Conservation (phyloP, 2,797 vertebrate genomes). For the Melanotaenia nigrans region DNA sequence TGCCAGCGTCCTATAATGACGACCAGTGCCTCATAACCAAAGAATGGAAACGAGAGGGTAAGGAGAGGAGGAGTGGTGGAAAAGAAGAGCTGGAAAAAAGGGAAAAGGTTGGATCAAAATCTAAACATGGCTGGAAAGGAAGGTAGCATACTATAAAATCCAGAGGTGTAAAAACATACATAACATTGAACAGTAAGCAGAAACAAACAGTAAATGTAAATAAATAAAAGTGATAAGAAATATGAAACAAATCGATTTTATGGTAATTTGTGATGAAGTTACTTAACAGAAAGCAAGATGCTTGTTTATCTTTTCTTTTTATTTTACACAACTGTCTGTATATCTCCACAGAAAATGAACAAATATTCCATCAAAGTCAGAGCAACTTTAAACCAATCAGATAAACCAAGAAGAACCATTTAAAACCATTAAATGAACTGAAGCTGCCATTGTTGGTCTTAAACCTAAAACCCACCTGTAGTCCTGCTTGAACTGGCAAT, state of each 20-base stretch:
- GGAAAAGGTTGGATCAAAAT: slow-evolving; percentile 27
- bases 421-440: neutral
- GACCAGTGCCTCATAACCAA: slow-evolving; percentile 79
- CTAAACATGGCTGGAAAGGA: slow-evolving; percentile 20
- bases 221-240: neutral
- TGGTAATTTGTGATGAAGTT: too few species aligned
- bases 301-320: neutral
- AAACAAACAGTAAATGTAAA: neutral
- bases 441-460: too few species aligned
- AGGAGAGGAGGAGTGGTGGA: slow-evolving; percentile 9
- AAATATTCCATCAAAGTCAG: neutral
- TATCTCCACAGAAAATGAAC: neutral
- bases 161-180: neutral
- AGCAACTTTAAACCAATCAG: neutral
- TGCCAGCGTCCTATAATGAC: slow-evolving; percentile 86
- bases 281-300: too few species aligned
- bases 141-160: slow-evolving; percentile 10
- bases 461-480: too few species aligned
- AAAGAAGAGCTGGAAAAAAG: slow-evolving; percentile 1
- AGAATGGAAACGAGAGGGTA: slow-evolving; percentile 19
- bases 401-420: neutral
- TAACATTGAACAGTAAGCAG: neutral
- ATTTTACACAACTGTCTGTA: neutral
- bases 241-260: neutral
- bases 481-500: too few species aligned